Conservation (phyloP, 2,888 invertebrate genomes). For the Meta bourneti region DNA sequence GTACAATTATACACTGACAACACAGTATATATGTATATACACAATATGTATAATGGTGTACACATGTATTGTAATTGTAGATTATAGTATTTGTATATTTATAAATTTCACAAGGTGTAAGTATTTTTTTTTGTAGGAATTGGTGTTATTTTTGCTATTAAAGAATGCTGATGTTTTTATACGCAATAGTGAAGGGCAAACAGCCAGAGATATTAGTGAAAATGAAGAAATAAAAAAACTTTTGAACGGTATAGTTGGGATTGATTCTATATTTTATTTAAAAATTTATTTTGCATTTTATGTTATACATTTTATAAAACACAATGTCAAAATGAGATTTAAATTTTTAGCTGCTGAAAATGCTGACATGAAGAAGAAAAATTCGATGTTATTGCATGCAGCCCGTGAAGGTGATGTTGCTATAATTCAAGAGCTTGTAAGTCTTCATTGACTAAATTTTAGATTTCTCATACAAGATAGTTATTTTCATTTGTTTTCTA, state of each 20-base stretch:
- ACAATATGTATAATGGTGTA: too few relatives aligned
- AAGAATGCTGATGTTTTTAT: constrained; percentile 85
- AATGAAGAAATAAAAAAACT: constrained; percentile 84
- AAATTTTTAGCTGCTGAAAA: constrained; percentile 82
- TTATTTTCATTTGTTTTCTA: not conserved
- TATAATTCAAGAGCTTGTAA: constrained; percentile 84
- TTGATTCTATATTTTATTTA: not conserved
- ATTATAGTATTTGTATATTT: not conserved
- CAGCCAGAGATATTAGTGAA: constrained; percentile 84
- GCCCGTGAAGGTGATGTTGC: constrained; percentile 85
- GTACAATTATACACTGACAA: too few relatives aligned
- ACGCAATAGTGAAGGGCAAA: constrained; percentile 86
- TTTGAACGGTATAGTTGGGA: constrained; percentile 81
- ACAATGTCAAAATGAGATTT: not conserved
- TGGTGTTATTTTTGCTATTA: constrained; percentile 85
- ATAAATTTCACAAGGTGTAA: too few relatives aligned
- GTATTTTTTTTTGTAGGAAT: constrained; percentile 82
- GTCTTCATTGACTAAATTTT: constrained; percentile 47
- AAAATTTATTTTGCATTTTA: not conserved
- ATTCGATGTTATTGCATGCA: constrained; percentile 84
- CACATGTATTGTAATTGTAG: not conserved
- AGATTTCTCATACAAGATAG: not conserved
- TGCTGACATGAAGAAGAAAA: constrained; percentile 83
- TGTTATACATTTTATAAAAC: constrained; percentile 57
- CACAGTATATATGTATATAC: too few relatives aligned